Percentiles rank a stretch among this genome's conserved stretches.
phyloP scores from a whole-genome alignment of 2,113 vertebrate genomes.

The Myotis brandtii region DNA sequence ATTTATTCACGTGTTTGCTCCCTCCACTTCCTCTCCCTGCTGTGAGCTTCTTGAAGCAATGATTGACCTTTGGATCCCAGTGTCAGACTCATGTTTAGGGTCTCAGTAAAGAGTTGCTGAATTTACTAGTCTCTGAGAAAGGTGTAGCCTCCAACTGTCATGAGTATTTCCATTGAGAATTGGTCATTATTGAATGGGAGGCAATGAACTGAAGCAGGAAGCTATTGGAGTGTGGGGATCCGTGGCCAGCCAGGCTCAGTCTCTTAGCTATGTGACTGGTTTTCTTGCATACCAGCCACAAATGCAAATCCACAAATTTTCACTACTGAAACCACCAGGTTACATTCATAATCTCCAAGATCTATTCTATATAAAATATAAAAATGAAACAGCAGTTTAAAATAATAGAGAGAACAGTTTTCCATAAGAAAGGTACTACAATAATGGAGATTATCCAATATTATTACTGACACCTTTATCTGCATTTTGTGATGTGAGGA shows the following conservation, averaged over 20 bases:
- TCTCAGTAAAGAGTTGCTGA: neutral
- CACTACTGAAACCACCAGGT: neutral
- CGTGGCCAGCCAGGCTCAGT: fast-evolving
- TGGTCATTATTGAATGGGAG: neutral
- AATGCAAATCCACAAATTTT: neutral
- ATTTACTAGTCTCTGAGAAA: neutral
- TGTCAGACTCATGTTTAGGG: neutral
- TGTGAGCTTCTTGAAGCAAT: neutral
- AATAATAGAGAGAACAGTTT: neutral
- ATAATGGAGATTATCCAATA: neutral
- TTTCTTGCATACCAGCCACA: neutral
- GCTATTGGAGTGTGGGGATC: neutral
- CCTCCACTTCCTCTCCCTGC: neutral
- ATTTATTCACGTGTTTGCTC: neutral
- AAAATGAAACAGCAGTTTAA: neutral
- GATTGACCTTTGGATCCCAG: neutral
- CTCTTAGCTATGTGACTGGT: neutral
- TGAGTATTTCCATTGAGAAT: neutral
- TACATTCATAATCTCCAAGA: neutral
- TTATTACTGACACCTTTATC: neutral
- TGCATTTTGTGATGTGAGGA: neutral
- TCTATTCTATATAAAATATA: neutral
- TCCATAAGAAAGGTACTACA: neutral
- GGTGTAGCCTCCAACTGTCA: neutral
- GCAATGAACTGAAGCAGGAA: neutral